Evolutionary conservation across 2,113 vertebrate genomes (phyloP).

Genomic region (Tympanuchus pallidicinctus): DNA sequence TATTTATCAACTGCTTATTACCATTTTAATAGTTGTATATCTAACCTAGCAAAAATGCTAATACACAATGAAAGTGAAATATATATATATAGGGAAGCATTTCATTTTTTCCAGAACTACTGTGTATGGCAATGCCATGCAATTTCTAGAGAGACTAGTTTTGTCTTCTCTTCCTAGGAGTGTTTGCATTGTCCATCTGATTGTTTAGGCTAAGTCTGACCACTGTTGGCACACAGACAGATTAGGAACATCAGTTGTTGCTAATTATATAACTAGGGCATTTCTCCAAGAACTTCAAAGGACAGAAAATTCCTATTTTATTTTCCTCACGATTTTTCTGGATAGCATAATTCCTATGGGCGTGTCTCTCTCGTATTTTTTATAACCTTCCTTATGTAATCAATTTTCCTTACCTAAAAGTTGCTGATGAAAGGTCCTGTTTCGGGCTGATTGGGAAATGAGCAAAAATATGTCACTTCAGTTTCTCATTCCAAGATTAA

Average conservation of each 20-base stretch:
- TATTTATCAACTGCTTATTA: fast-evolving
- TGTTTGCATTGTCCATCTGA: neutral
- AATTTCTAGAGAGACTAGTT: neutral
- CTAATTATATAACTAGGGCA: neutral
- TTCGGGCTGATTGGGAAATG: neutral
- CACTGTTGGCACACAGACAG: neutral
- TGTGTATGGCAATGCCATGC: neutral
- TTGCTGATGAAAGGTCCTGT: neutral
- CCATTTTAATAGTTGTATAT: neutral
- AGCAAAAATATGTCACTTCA: neutral
- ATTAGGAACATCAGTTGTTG: neutral
- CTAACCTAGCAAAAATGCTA: neutral
- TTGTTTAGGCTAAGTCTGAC: neutral
- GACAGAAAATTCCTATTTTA: neutral
- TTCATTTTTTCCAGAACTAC: neutral
- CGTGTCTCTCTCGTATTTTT: neutral
- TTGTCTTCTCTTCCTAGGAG: neutral
- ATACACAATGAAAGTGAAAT: neutral
- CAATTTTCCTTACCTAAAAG: neutral
- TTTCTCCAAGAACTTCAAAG: neutral
- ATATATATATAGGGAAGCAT: neutral
- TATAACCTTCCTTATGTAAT: neutral
- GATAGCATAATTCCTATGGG: neutral
- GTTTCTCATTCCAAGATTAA: neutral
- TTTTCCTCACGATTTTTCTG: neutral